These are phyloP conservation scores for Camponotus pennsylvanicus DNA, from an alignment of 1,140 invertebrate species.

Conservation along the genomic window DNA sequence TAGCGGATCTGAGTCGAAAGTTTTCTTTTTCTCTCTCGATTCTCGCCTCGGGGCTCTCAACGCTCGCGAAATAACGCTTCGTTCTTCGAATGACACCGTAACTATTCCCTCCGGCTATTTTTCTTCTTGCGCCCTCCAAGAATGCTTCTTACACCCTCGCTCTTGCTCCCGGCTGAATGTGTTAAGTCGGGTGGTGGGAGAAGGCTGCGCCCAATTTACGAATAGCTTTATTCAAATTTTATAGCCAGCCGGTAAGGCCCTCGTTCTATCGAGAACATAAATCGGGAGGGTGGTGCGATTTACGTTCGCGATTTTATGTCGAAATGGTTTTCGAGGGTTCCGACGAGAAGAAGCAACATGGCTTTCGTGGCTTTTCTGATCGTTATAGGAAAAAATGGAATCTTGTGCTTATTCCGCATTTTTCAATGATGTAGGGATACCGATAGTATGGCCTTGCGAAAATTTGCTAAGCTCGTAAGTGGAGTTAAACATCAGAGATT, in stretches of 20 bases:
- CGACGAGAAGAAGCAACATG: background rate
- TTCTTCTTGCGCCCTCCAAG: slow-evolving; percentile 9
- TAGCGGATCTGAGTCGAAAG: background rate
- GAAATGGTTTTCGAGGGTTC: background rate
- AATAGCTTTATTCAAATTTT: slow-evolving; percentile 66
- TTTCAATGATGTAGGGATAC: slow-evolving; percentile 4
- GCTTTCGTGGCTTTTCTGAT: background rate
- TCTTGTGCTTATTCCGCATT: slow-evolving; percentile 38
- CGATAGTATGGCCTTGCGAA: slow-evolving; percentile 4
- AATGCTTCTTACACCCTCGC: slow-evolving; percentile 15
- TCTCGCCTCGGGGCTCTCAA: background rate
- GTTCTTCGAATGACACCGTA: background rate
- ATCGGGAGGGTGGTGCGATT: slow-evolving; percentile 18
- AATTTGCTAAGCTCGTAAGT: slow-evolving; percentile 9
- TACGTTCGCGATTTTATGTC: slow-evolving; percentile 29
- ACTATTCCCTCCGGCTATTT: background rate
- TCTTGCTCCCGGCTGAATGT: slow-evolving; percentile 2
- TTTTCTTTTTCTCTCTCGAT: background rate
- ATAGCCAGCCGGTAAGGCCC: slow-evolving; percentile 8
- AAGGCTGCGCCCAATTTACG: slow-evolving; percentile 54
- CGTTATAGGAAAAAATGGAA: background rate
- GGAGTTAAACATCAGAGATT: slow-evolving; percentile 33
- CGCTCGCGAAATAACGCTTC: background rate
- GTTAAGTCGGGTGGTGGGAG: background rate
- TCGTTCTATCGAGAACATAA: slow-evolving; percentile 25